Evolutionary conservation across 1,140 invertebrate genomes (phyloP).

Genomic region (Neodiprion pinetum): DNA sequence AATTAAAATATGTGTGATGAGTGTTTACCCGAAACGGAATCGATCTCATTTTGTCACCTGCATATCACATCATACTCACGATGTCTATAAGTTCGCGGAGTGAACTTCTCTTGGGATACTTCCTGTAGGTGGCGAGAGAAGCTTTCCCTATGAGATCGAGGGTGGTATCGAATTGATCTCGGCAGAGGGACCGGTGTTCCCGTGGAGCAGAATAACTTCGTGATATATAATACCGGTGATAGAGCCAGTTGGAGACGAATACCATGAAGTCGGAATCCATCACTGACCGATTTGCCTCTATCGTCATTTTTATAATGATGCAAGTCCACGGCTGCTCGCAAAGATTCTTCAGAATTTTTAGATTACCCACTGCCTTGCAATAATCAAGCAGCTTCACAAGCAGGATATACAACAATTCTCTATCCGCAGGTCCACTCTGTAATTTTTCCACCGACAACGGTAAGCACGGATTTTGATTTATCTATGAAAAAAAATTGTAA

Average conservation of each 20-base stretch:
- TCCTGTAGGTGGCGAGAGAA: background rate
- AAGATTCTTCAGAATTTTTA: slow-evolving; percentile 19
- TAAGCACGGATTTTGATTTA: background rate
- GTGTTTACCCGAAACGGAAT: background rate
- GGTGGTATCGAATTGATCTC: slow-evolving; percentile 11
- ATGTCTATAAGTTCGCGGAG: background rate
- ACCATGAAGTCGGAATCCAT: slow-evolving; percentile 18
- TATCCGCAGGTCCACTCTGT: background rate
- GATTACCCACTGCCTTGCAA: slow-evolving; percentile 27
- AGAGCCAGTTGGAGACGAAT: slow-evolving; percentile 28
- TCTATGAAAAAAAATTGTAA: background rate
- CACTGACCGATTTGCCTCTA: slow-evolving; percentile 30
- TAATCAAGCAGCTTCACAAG: slow-evolving; percentile 23
- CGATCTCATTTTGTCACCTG: background rate
- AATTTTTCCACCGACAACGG: background rate
- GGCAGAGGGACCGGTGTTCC: background rate
- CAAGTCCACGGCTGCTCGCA: slow-evolving; percentile 16
- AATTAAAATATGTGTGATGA: background rate
- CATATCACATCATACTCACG: background rate
- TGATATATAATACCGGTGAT: background rate
- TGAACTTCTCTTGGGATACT: background rate
- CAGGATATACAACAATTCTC: slow-evolving; percentile 24
- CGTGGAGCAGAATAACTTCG: background rate
- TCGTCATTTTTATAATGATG: slow-evolving; percentile 32
- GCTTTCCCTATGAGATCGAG: slow-evolving; percentile 6